Evolutionary conservation across 2,888 invertebrate genomes (phyloP).

Genomic region (Rotaria socialis): DNA sequence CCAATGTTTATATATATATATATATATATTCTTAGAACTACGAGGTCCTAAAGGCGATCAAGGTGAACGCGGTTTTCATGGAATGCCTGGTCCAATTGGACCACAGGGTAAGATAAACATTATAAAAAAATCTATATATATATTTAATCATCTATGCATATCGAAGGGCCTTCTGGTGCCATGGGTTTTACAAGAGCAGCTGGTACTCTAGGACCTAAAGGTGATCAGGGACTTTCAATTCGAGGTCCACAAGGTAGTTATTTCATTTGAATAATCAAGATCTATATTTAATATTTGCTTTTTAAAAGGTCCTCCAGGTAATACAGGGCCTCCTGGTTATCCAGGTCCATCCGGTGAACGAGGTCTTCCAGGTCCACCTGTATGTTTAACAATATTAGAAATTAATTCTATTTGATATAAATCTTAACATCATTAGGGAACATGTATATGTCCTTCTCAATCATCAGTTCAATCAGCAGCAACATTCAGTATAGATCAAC

Average conservation of each 20-base stretch:
- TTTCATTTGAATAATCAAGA: neutral
- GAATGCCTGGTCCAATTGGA: neutral
- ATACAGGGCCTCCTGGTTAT: neutral
- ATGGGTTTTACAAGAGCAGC: neutral
- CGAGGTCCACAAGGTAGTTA: neutral
- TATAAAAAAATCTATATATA: neutral
- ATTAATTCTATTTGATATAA: neutral
- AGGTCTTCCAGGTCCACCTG: neutral
- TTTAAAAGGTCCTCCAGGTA: neutral
- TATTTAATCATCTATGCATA: neutral
- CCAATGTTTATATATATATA: neutral
- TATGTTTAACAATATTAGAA: neutral
- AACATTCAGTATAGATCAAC: neutral
- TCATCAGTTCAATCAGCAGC: neutral
- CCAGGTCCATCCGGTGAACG: neutral
- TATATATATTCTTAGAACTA: neutral
- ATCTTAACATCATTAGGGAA: neutral
- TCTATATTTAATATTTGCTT: neutral
- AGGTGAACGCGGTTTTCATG: neutral
- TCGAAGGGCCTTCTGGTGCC: neutral
- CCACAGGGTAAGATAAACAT: neutral
- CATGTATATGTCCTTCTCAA: neutral
- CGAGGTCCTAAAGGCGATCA: conserved; percentile 8
- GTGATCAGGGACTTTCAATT: neutral
- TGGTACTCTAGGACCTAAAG: neutral